A percentile compares a stretch with the other conserved stretches of the same genome.
These are phyloP conservation scores for Arnoldichthys spilopterus DNA, from an alignment of 2,797 vertebrate species.

Conservation along the genomic window DNA sequence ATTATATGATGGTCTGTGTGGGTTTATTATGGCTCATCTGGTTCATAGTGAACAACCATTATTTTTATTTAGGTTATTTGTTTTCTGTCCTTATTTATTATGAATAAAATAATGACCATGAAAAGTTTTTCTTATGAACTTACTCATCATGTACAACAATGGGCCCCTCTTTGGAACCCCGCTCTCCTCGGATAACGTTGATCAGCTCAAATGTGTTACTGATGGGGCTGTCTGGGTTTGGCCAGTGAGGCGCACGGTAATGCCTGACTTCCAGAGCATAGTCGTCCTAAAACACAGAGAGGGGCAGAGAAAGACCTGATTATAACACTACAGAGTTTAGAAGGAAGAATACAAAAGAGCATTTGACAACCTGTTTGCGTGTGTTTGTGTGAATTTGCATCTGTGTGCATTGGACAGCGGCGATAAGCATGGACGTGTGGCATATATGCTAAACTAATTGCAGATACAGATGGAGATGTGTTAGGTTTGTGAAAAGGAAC, in stretches of 20 bases:
- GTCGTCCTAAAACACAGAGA: constrained; percentile 83
- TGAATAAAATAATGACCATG: too few relatives aligned
- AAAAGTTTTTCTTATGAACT: too few relatives aligned
- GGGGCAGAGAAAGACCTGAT: background rate
- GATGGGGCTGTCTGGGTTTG: constrained; percentile 93
- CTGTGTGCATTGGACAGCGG: constrained; percentile 35
- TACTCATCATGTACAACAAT: constrained; percentile 92
- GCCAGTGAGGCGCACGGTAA: constrained; percentile 90
- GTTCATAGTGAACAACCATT: too few relatives aligned
- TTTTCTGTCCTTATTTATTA: too few relatives aligned
- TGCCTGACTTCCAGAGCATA: constrained; percentile 92
- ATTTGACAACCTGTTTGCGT: constrained; percentile 5
- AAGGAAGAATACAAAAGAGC: background rate
- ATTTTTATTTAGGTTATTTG: too few relatives aligned
- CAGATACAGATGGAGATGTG: constrained; percentile 59
- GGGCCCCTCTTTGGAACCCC: constrained; percentile 82
- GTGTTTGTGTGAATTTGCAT: constrained; percentile 26
- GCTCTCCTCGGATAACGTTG: constrained; percentile 85
- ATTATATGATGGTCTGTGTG: too few relatives aligned
- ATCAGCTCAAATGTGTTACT: constrained; percentile 93
- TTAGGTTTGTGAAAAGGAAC: constrained; percentile 54
- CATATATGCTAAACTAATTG: constrained; percentile 35
- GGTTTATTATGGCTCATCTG: too few relatives aligned
- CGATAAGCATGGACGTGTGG: constrained; percentile 25
- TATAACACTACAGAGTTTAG: background rate